Base-by-base conservation (phyloP, 2,888 invertebrate species). In the Euclidia mi region DNA sequence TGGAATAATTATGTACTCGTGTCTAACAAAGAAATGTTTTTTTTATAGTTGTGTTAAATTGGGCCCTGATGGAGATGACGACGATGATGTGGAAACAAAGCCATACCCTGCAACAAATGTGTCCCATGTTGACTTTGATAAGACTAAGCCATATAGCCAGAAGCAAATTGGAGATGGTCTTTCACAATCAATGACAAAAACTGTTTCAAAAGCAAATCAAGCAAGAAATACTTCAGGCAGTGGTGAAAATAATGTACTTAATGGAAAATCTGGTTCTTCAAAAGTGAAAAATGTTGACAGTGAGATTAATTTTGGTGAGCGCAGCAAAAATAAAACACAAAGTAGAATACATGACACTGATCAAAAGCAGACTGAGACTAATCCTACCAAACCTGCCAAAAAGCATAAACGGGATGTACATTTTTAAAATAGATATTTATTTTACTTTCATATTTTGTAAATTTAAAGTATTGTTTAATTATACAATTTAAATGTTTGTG, bases 111-210 rank as follows among this genome's bases (percentile, higher is more conserved):
- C 80, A 20, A 75, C 88, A 0, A 81, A 82, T 79, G 88, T 92
- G 3, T 78, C 88, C 1, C 90, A 93, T 82, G 87, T 94, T 12
- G 85, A 92, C 63, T 92, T 94, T 78, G 90, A 93, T 51, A 93
- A 92, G 79, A 92, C 91, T 17, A 93, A 90, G 67, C 91, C 92
- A 34, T 76, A 79, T 46, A 60, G 65, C 42, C 82, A 81, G 46
- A 89, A 86, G 65, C 83, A 82, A 69, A 81, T 76, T 59, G 85
- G 80, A 20, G 87, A 88, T 76, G 84, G 80, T 38, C 55, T 74
- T 45, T 68, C 78, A 50, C 69, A 78, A 31, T 35, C 68, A 42
- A 49, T 73, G 48, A 63, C 81, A 35, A 65, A 76, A 57, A 86
- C 76, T 34, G 18, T 37, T 47, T 17, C 74, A 56, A 78, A 74